Conservation (phyloP, 2,888 invertebrate species). For the Nowickia ferox region DNA sequence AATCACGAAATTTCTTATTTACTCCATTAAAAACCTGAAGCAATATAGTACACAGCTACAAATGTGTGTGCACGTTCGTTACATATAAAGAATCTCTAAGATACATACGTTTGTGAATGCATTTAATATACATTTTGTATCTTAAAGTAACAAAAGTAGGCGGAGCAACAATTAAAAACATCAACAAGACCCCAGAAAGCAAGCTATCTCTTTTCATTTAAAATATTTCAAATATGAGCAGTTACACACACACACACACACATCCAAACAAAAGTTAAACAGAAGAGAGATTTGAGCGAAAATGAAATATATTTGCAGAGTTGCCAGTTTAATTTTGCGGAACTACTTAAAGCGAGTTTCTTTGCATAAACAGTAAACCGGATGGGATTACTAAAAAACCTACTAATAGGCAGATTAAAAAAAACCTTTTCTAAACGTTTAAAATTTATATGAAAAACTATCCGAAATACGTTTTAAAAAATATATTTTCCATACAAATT, state of each 20-base stretch:
- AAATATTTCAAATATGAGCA: background rate
- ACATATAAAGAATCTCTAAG: conserved; percentile 2
- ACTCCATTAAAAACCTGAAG: conserved; percentile 34
- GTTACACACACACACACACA: no score
- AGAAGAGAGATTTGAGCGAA: background rate
- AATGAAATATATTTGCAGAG: background rate
- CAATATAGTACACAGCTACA: background rate
- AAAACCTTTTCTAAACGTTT: no score
- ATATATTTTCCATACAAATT: no score
- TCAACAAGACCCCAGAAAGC: background rate
- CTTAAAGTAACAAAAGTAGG: conserved; percentile 46
- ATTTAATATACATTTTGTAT: conserved; percentile 11
- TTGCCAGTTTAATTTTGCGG: background rate
- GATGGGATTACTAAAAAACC: no score
- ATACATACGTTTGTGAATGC: background rate
- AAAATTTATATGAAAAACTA: no score
- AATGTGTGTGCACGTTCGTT: background rate
- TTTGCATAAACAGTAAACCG: no score
- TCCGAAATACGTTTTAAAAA: no score
- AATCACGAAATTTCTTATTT: background rate
- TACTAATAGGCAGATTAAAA: no score
- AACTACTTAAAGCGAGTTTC: no score
- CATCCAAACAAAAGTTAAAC: conserved; percentile 39
- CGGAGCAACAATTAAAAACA: conserved; percentile 48
- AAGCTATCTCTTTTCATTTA: conserved; percentile 40